A percentile compares a stretch with the other conserved stretches of the same genome.
These are phyloP conservation scores for Nesospiza acunhae DNA, from an alignment of 2,113 vertebrate genomes.

Conservation along the genomic window DNA sequence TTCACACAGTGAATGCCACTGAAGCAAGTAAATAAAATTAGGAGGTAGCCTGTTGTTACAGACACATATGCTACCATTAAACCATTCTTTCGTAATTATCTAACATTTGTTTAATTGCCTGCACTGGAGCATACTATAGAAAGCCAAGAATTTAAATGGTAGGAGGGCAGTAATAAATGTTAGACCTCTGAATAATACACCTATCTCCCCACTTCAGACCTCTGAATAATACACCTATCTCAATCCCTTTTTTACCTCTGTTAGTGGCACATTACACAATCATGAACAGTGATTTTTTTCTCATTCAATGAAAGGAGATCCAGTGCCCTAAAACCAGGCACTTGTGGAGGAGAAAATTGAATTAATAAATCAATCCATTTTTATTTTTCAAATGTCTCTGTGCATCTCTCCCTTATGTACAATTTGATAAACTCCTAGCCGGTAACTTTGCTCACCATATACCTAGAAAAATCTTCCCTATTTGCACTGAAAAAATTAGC, in stretches of 20 bases:
- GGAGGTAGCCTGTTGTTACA: background rate
- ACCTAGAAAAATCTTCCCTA: background rate
- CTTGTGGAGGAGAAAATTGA: background rate
- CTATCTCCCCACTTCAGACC: background rate
- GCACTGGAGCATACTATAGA: background rate
- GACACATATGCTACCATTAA: background rate
- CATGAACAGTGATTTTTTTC: background rate
- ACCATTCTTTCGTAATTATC: background rate
- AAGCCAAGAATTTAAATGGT: background rate
- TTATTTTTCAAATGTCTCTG: background rate
- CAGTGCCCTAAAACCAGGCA: background rate
- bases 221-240: background rate
- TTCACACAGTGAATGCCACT: background rate
- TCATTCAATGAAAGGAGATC: background rate
- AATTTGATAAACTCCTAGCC: background rate
- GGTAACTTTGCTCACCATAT: background rate
- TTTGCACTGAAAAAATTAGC: background rate
- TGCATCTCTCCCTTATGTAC: background rate
- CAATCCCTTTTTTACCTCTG: background rate
- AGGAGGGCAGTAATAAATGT: background rate
- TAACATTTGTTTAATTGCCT: background rate
- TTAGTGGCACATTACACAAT: background rate
- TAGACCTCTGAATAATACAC: background rate
- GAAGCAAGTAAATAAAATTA: background rate
- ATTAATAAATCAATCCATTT: background rate